These are phyloP conservation scores for Stegodyphus mimosarum DNA, from an alignment of 1,140 invertebrate species.

Conservation along the genomic window DNA sequence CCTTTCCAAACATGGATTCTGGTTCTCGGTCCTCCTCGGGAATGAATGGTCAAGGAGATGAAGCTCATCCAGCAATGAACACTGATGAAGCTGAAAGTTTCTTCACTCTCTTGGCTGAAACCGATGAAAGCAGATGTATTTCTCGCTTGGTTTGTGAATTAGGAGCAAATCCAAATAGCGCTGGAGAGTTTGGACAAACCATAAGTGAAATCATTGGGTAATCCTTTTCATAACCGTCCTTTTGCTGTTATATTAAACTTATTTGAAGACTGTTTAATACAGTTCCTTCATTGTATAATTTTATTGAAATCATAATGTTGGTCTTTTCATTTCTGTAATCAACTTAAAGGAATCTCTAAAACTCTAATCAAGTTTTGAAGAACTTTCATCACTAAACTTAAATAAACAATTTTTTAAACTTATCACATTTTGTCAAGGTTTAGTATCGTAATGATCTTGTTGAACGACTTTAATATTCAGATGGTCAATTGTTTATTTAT, in stretches of 20 bases:
- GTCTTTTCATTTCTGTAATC: neutral
- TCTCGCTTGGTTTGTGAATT: slow-evolving; percentile 53
- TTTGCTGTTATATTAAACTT: too few relatives aligned
- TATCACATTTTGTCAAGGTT: too few relatives aligned
- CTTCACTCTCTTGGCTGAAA: slow-evolving; percentile 44
- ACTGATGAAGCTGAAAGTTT: slow-evolving; percentile 50
- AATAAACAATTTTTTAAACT: too few relatives aligned
- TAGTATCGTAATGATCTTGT: too few relatives aligned
- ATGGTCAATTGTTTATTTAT: too few relatives aligned
- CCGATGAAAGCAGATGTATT: slow-evolving; percentile 49
- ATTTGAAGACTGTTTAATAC: neutral
- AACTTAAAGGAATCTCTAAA: neutral
- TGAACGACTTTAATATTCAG: too few relatives aligned
- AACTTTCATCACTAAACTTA: too few relatives aligned
- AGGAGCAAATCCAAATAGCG: slow-evolving; percentile 37
- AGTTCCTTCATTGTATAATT: too few relatives aligned
- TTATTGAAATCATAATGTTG: neutral
- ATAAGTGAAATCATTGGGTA: slow-evolving; percentile 49
- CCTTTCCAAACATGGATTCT: neutral
- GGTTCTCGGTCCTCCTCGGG: neutral
- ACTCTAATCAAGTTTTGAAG: neutral
- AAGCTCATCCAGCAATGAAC: slow-evolving; percentile 15
- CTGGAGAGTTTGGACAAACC: slow-evolving; percentile 41
- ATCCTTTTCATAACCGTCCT: neutral
- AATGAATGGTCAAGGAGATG: neutral